Base-by-base conservation (phyloP, 2,113 vertebrate genomes). In the Ciconia maguari region DNA sequence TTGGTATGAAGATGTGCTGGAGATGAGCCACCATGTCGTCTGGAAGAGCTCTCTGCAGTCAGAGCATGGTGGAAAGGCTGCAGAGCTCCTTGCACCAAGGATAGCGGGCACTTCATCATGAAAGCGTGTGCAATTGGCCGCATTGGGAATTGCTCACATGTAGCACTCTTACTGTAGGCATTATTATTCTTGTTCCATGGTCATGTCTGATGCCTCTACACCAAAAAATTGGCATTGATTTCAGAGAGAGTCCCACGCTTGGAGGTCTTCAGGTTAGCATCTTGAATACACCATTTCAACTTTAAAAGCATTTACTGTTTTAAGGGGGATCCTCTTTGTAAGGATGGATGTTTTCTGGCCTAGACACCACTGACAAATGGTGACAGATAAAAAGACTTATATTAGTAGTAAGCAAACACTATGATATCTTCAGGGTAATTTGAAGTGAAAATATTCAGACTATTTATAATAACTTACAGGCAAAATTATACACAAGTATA, bases 141-240 rank as follows among this genome's bases (percentile, higher is more conserved):
- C n/a, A 3, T 0, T 17, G 36, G n/a, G 30, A 36, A 36, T 29
- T 20, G 44, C 66, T 66, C 44, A 10, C 10, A 1, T 6, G 3
- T 38, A 25, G 19, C 36, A 19, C 24, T 48, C 27, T 22, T 17
- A 3, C 12, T 30, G 2, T 12, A 16, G 25, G 20, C 7, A 1
- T 72, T 52, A 8, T 41, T 36, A 14, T 7, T 44, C 49, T 24
- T 8, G 12, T 24, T 29, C 36, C n/a, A 2, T 6, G 21, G n/a
- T 34, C 36, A 3, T 10, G 12, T 41, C 52, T 9, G 22, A 38
- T 25, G 48, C 54, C 32, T 48, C 60, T 12, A 7, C n/a, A 36
- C 26, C 19, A 14, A 57, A n/a, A 69, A 32, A 17, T 4, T 32
- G 74, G 17, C 24, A 16, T 2, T 11, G 69, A 34, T 52, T 69